Percentiles rank a stretch among this genome's conserved stretches.
Evolutionary conservation across 1,140 invertebrate genomes (phyloP).

Genomic region (Listronotus oregonensis): DNA sequence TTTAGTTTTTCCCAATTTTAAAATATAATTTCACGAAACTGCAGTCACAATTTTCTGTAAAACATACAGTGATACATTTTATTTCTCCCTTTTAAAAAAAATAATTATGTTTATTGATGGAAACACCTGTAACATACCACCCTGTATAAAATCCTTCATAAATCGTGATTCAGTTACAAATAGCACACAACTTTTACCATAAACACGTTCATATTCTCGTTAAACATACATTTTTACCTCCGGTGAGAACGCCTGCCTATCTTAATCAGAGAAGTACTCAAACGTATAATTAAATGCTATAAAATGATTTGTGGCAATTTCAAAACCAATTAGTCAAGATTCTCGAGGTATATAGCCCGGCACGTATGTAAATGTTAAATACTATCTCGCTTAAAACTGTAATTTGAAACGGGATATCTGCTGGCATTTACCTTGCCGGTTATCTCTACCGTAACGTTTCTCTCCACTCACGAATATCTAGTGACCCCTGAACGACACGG

Average conservation of each 20-base stretch:
- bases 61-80: too few species aligned
- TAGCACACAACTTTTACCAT: slow-evolving; percentile 10
- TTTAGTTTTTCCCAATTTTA: too few species aligned
- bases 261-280: slow-evolving; percentile 23
- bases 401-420: neutral
- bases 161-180: too few species aligned
- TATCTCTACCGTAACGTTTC: slow-evolving; percentile 1
- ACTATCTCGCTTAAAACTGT: neutral
- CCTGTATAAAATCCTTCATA: too few species aligned
- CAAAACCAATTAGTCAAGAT: slow-evolving; percentile 27
- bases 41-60: too few species aligned
- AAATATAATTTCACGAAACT: too few species aligned
- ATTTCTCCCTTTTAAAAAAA: too few species aligned
- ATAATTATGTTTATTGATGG: too few species aligned
- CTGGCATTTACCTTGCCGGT: neutral
- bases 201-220: slow-evolving; percentile 15
- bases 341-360: neutral
- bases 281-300: slow-evolving; percentile 32
- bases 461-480: slow-evolving; percentile 14
- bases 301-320: slow-evolving; percentile 31
- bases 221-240: slow-evolving; percentile 14
- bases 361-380: slow-evolving; percentile 5
- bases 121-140: too few species aligned
- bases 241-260: slow-evolving; percentile 13
- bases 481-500: slow-evolving; percentile 16